Evolutionary conservation across 2,797 vertebrate genomes (phyloP).

Genomic region (Oryzias dopingdopingensis): DNA sequence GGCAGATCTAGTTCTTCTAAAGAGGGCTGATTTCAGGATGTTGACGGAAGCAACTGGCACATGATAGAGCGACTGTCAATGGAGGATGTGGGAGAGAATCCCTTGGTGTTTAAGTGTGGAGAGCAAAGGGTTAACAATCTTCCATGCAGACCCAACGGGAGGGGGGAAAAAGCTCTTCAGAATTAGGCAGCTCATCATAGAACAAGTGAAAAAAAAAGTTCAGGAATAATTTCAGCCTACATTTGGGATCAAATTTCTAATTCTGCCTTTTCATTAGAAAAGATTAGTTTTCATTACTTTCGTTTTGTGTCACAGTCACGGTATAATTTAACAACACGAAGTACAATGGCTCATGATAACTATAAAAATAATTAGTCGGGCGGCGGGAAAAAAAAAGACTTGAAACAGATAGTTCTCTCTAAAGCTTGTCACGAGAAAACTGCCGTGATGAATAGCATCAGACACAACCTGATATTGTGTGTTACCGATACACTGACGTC

Average conservation of each 20-base stretch:
- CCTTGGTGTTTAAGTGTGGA: conserved; percentile 28
- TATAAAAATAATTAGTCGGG: conserved; percentile 51
- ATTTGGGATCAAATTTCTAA: conserved; percentile 66
- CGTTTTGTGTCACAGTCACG: conserved; percentile 53
- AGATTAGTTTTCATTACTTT: conserved; percentile 66
- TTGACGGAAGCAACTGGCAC: conserved; percentile 51
- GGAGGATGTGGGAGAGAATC: conserved; percentile 20
- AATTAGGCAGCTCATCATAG: conserved; percentile 64
- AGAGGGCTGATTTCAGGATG: conserved; percentile 65
- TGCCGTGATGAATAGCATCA: conserved; percentile 23
- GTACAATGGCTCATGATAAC: conserved; percentile 45
- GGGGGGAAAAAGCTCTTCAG: conserved; percentile 50
- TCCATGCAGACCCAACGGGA: conserved; percentile 48
- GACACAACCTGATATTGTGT: conserved; percentile 31
- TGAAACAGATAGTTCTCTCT: conserved; percentile 20
- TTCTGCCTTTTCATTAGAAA: conserved; percentile 66
- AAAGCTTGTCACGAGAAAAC: conserved; percentile 15
- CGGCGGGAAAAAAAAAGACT: conserved; percentile 19
- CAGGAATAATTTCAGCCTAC: conserved; percentile 52
- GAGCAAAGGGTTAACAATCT: conserved; percentile 64
- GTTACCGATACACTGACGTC: conserved; percentile 32
- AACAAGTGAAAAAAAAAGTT: conserved; percentile 51
- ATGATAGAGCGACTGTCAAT: conserved; percentile 42
- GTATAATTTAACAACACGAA: conserved; percentile 63
- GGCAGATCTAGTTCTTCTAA: conserved; percentile 66